Conservation (phyloP, 2,797 vertebrate species). For the Spea hammondii region DNA sequence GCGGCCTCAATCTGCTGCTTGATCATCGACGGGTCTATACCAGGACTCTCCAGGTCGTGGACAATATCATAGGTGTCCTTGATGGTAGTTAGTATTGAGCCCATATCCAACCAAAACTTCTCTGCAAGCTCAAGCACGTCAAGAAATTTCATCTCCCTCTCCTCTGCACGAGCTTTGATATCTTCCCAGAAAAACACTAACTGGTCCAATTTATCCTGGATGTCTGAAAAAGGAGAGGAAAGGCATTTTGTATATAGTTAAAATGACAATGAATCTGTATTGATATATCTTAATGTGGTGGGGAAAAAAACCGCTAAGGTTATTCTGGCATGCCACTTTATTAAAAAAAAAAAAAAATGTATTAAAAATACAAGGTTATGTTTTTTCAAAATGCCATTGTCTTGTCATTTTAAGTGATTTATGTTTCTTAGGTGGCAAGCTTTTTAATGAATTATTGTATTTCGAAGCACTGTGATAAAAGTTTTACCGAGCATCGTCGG, state of each 20-base stretch:
- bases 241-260: not conserved
- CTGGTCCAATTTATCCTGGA: slow-evolving; percentile 83
- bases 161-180: slow-evolving; percentile 91
- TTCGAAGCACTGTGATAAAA: no score
- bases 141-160: slow-evolving; percentile 89
- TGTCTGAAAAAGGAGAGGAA: slow-evolving; percentile 58
- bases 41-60: slow-evolving; percentile 92
- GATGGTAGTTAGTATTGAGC: slow-evolving; percentile 89
- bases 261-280: not conserved
- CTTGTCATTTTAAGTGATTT: no score
- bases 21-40: slow-evolving; percentile 97
- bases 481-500: no score
- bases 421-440: no score
- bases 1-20: slow-evolving; percentile 97
- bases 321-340: no score
- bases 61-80: slow-evolving; percentile 94
- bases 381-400: no score
- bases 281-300: no score
- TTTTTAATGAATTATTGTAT: no score
- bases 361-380: no score
- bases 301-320: no score
- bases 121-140: slow-evolving; percentile 93
- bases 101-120: slow-evolving; percentile 98
- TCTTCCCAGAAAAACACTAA: slow-evolving; percentile 96
- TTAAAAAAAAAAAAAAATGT: no score